These are phyloP conservation scores for Muschampia plurimacula DNA, from an alignment of 2,888 invertebrate genomes.

Conservation along the genomic window DNA sequence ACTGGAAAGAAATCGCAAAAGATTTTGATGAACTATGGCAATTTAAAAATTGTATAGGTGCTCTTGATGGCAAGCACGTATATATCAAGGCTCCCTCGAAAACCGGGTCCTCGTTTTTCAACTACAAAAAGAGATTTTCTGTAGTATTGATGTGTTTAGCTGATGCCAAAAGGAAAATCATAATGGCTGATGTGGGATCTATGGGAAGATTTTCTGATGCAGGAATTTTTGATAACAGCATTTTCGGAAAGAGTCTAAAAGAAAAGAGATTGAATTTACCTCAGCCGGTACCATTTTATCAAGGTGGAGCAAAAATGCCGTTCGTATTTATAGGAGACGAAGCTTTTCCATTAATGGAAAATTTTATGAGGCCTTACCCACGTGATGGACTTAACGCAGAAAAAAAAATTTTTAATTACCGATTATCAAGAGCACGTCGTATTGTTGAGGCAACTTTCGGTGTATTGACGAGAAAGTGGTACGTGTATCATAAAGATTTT, in stretches of 20 bases:
- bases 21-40: slow-evolving; percentile 47
- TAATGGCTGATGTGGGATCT: slow-evolving; percentile 42
- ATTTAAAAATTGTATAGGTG: slow-evolving; percentile 44
- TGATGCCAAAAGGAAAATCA: slow-evolving; percentile 43
- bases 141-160: slow-evolving; percentile 41
- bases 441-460: slow-evolving; percentile 49
- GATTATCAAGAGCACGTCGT: slow-evolving; percentile 38
- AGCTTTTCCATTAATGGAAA: slow-evolving; percentile 45
- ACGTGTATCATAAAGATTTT: slow-evolving; percentile 39
- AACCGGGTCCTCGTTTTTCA: slow-evolving; percentile 43
- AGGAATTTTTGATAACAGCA: slow-evolving; percentile 42
- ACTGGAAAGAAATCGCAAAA: slow-evolving; percentile 45
- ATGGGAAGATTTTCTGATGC: slow-evolving; percentile 45
- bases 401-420: slow-evolving; percentile 15
- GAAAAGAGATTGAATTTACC: slow-evolving; percentile 44
- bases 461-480: slow-evolving; percentile 46
- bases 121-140: slow-evolving; percentile 45
- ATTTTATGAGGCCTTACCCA: slow-evolving; percentile 49
- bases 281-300: slow-evolving; percentile 38
- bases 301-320: slow-evolving; percentile 42
- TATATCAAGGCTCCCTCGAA: slow-evolving; percentile 40
- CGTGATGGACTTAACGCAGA: slow-evolving; percentile 32
- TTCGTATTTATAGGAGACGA: slow-evolving; percentile 47
- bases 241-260: slow-evolving; percentile 42
- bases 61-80: slow-evolving; percentile 42